Percentiles rank a stretch among this genome's conserved stretches.
Conservation (phyloP, 2,797 vertebrate species). For the Lophius americanus region DNA sequence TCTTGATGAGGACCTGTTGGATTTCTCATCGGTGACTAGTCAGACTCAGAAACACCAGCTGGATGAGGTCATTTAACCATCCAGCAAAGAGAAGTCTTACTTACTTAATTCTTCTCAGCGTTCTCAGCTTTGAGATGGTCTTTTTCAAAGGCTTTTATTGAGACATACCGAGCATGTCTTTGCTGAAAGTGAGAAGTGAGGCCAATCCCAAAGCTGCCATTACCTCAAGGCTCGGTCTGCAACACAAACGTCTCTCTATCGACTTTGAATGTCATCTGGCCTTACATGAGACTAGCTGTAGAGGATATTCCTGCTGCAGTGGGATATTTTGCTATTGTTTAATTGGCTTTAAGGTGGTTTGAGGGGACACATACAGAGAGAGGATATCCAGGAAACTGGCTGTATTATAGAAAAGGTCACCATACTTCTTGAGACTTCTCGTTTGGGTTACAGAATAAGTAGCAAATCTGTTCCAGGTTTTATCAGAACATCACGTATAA, state of each 20-base stretch:
- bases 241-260: constrained; percentile 20
- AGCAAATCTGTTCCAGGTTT: too few relatives aligned
- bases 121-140: constrained; percentile 18
- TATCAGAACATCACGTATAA: too few relatives aligned
- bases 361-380: too few relatives aligned
- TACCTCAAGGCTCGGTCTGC: constrained; percentile 33
- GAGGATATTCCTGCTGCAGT: neutral
- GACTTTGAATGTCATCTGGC: neutral
- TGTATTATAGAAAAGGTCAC: too few relatives aligned
- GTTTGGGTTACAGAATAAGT: too few relatives aligned
- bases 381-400: too few relatives aligned
- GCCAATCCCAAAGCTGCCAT: constrained; percentile 26
- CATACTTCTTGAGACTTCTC: too few relatives aligned
- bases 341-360: neutral
- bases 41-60: constrained; percentile 30
- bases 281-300: neutral
- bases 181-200: constrained; percentile 40
- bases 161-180: constrained; percentile 16
- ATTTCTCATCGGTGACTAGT: neutral
- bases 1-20: too few relatives aligned
- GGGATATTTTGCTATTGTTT: neutral
- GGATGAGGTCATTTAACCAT: constrained; percentile 32
- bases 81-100: neutral
- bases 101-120: constrained; percentile 32
- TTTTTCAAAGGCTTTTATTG: constrained; percentile 25